Evolutionary conservation across 2,888 invertebrate genomes (phyloP).

Genomic region (Theretra japonica): DNA sequence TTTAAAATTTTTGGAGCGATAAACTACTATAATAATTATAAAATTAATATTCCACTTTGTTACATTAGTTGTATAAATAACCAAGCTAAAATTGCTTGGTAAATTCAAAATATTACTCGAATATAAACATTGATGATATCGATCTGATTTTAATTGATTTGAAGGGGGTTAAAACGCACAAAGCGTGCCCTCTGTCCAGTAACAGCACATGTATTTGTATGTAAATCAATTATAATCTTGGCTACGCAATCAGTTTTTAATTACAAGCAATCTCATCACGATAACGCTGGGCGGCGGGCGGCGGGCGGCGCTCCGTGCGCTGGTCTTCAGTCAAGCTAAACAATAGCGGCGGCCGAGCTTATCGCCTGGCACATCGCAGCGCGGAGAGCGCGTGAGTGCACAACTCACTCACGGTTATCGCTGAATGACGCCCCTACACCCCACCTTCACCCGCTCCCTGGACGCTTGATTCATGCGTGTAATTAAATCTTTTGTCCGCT

Average conservation of each 20-base stretch:
- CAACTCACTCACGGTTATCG: conserved; percentile 64
- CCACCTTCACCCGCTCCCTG: conserved; percentile 53
- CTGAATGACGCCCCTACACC: conserved; percentile 54
- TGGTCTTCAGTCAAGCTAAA: conserved; percentile 58
- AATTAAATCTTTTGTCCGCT: conserved; percentile 83
- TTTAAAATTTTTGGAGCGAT: too few relatives aligned
- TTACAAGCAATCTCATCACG: conserved; percentile 64
- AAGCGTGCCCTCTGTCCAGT: not conserved
- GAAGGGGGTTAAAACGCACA: not conserved
- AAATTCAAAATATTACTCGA: too few relatives aligned
- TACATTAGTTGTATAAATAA: too few relatives aligned
- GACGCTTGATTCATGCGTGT: conserved; percentile 82
- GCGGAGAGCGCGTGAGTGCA: conserved; percentile 68
- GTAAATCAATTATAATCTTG: conserved; percentile 21
- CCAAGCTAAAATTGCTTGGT: too few relatives aligned
- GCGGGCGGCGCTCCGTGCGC: conserved; percentile 52
- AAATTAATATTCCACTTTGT: too few relatives aligned
- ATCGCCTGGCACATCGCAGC: conserved; percentile 62
- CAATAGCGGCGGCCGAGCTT: conserved; percentile 62
- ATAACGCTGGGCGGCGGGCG: conserved; percentile 68
- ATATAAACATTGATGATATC: too few relatives aligned
- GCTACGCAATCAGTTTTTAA: conserved; percentile 46
- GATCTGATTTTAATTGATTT: not conserved
- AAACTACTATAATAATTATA: too few relatives aligned
- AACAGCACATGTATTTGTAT: not conserved